Evolutionary conservation across 2,797 vertebrate genomes (phyloP).

Genomic region (Enteromius radiatus): DNA sequence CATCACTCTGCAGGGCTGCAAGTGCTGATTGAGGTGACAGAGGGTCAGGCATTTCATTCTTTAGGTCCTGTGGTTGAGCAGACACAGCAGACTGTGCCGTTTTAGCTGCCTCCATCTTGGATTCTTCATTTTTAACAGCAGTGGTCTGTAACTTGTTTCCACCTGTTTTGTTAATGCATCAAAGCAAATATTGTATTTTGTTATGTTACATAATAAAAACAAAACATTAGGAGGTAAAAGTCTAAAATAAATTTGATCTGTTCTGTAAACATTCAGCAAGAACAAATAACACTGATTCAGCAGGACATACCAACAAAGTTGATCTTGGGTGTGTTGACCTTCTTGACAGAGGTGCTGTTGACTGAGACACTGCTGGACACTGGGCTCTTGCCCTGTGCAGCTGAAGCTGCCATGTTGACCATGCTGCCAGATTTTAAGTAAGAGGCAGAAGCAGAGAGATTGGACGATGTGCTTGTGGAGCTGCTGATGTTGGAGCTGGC

Average conservation of each 20-base stretch:
- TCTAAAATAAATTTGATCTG: neutral
- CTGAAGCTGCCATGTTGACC: slow-evolving; percentile 64
- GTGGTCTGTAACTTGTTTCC: slow-evolving; percentile 95
- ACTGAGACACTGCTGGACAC: slow-evolving; percentile 63
- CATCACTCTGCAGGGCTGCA: slow-evolving; percentile 92
- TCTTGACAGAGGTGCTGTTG: slow-evolving; percentile 83
- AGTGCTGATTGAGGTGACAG: slow-evolving; percentile 84
- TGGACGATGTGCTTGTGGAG: slow-evolving; percentile 76
- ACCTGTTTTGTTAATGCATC: slow-evolving; percentile 71
- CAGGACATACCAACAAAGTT: slow-evolving; percentile 92
- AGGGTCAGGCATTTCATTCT: slow-evolving; percentile 77
- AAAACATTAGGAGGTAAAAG: neutral
- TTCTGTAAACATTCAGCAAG: neutral
- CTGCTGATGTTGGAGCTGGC: slow-evolving; percentile 79
- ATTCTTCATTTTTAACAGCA: slow-evolving; percentile 85
- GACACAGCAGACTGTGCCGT: slow-evolving; percentile 52
- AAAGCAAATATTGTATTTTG: neutral
- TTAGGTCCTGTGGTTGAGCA: slow-evolving; percentile 65
- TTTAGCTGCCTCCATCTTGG: slow-evolving; percentile 78
- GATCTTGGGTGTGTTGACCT: slow-evolving; percentile 93
- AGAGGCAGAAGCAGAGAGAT: slow-evolving; percentile 76
- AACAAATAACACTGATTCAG: neutral
- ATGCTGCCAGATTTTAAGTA: slow-evolving; percentile 84
- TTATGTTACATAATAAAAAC: neutral
- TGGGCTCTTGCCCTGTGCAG: slow-evolving; percentile 74